Base-by-base conservation (phyloP, 2,888 invertebrate species). In the Galerucella calmariensis region DNA sequence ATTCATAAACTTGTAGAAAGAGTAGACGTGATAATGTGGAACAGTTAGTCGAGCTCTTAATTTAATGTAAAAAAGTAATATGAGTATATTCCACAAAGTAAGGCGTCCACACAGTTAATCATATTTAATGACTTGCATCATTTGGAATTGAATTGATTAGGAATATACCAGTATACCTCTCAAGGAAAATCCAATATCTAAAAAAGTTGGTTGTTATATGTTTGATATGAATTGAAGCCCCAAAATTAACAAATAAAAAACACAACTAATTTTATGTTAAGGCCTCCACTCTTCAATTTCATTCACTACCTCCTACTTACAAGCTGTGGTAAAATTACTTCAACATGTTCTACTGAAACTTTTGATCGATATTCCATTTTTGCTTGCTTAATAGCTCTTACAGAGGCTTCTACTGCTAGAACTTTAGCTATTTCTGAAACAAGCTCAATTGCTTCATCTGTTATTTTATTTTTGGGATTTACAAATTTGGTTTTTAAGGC, bases 271-370 rank as follows among this genome's bases (percentile, higher is more conserved):
- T 58, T 41, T 59, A n/a, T 41, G 6, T 51, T 56, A 46, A 67
- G 16, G 41, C 1, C 35, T 41, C 1, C 9, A 41, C 8, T 5
- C 8, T 41, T 9, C 9, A 41, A 41, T 41, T 41, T 41, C 35
- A 41, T 41, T 41, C 5, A 8, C 35, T 41, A 41, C 20, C 10
- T 35, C 53, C 11, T 69, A 66, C 79, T 87, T 86, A 91, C 90
- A 85, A 91, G 80, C 84, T 91, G 90, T 27, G 90, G 89, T 77
- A 91, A 83, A 82, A 90, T 89, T 80, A 88, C 88, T 81, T 91
- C 90, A 65, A 90, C 88, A 83, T 91, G 89, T 77, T 90, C 89
- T 76, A 90, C 84, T 69, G 88, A 88, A 27, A 91, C 88, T 77
- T 84, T 86, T 74, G 87, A 87, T 75, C 87, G 87, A 78, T 87